Evolutionary conservation across 2,888 invertebrate genomes (phyloP).

Genomic region (Aromia moschata): DNA sequence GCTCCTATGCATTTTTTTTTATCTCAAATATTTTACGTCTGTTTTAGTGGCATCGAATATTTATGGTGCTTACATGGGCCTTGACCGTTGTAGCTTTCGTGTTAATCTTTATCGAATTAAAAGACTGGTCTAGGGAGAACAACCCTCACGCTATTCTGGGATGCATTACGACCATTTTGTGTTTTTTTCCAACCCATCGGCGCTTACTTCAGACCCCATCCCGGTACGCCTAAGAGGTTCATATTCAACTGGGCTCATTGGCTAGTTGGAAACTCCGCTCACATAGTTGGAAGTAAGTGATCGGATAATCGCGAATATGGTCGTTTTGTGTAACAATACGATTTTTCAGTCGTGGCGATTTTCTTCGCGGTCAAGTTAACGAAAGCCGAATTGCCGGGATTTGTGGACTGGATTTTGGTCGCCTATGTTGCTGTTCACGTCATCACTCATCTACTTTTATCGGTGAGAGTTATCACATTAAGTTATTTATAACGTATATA

Average conservation of each 20-base stretch:
- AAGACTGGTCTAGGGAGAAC: slow-evolving; percentile 76
- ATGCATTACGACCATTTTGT: slow-evolving; percentile 77
- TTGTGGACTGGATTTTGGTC: slow-evolving; percentile 89
- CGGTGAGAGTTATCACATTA: slow-evolving; percentile 74
- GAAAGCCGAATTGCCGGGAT: slow-evolving; percentile 86
- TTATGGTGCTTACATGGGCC: slow-evolving; percentile 84
- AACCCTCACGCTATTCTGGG: slow-evolving; percentile 89
- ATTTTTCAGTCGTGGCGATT: slow-evolving; percentile 87
- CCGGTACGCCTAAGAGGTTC: slow-evolving; percentile 79
- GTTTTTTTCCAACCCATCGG: slow-evolving; percentile 89
- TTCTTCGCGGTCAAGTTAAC: slow-evolving; percentile 89
- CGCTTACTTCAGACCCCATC: slow-evolving; percentile 81
- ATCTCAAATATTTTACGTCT: no score
- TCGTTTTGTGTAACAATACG: not conserved
- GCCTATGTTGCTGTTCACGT: slow-evolving; percentile 92
- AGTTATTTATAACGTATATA: no score
- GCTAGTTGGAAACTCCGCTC: slow-evolving; percentile 87
- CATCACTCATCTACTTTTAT: slow-evolving; percentile 83
- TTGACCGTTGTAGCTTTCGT: slow-evolving; percentile 82
- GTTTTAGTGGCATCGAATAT: slow-evolving; percentile 82
- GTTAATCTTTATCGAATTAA: slow-evolving; percentile 83
- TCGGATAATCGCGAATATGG: not conserved
- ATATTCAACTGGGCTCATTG: slow-evolving; percentile 94
- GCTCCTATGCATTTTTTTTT: no score
- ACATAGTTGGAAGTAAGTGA: slow-evolving; percentile 83